phyloP scores from a whole-genome alignment of 2,113 vertebrate genomes.

The Oncorhynchus tshawytscha region DNA sequence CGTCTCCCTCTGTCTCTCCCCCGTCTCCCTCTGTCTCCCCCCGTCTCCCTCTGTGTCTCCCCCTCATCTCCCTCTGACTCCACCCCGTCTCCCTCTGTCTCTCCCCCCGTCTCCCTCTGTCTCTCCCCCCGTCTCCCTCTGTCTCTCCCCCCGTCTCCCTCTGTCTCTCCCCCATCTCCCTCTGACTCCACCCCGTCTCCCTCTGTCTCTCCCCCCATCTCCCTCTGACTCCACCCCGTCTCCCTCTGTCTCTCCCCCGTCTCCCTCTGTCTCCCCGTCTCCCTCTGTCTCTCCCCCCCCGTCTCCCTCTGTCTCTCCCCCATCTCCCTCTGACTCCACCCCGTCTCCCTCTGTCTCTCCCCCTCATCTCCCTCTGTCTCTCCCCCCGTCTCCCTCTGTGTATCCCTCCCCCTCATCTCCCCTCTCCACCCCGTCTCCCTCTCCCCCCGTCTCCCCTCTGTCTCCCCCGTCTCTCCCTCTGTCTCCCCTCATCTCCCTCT shows the following conservation, averaged over 20 bases:
- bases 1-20: constrained; percentile 34
- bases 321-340: not conserved
- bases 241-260: constrained; percentile 8
- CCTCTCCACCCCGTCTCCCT: too few relatives aligned
- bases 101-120: too few relatives aligned
- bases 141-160: not conserved
- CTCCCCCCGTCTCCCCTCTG: too few relatives aligned
- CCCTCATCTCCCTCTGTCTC: too few relatives aligned
- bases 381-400: too few relatives aligned
- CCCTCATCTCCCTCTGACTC: too few relatives aligned
- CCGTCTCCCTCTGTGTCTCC: not conserved
- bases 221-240: not conserved
- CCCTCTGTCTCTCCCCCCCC: too few relatives aligned
- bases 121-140: not conserved
- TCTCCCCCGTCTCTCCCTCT: constrained; percentile 35
- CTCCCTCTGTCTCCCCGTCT: not conserved
- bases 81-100: not conserved
- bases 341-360: too few relatives aligned
- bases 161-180: not conserved
- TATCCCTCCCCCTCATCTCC: too few relatives aligned
- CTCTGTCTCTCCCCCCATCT: too few relatives aligned
- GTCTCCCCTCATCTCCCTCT: constrained; percentile 6
- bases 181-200: too few relatives aligned
- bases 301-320: constrained; percentile 5
- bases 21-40: constrained; percentile 36